Base-by-base conservation (phyloP, 2,888 invertebrate species). In the Tyria jacobaeae region DNA sequence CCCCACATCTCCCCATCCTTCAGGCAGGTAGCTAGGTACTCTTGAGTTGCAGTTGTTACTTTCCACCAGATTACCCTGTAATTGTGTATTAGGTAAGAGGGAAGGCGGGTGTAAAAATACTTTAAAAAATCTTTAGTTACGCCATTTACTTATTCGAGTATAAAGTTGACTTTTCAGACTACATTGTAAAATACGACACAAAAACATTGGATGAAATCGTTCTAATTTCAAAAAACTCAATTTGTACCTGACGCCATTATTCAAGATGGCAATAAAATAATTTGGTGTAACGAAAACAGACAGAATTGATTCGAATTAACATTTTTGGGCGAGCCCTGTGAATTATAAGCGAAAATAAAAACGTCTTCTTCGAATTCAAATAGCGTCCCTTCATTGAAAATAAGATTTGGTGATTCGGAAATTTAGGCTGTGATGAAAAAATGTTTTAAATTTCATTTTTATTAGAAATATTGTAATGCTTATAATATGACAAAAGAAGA, bases 361-460 rank as follows among this genome's bases (percentile, higher is more conserved):
- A 76, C 73, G 73, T 70, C 59, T 63, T 65, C 66, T 73, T 70
- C 62, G 70, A 76, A 73, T 81, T 75, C 73, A 78, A 82, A 82
- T 76, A 73, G 65, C 68, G 74, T 78, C 66, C 70, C 74, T 75
- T 80, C 79, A 83, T 82, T 76, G 76, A 76, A 75, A 77, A 76
- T 75, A 75, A 70, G 65, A 76, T 77, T 77, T 73, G 75, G 58
- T 74, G 41, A 60, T 49, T 60, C 49, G 14, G 54, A 54, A 54
- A 54, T 54, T 60, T n/a, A n/a, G n/a, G n/a, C 39, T 53, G 35
- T 59, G 35, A 47, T 9, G 39, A 41, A 52, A 52, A 52, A 31
- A 39, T 49, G 37, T 25, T 51, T 35, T 50, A 7, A 14, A 55
- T 35, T 44, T 56, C 27, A 7, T 25, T 34, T 60, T 49, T 50